Percentiles rank a stretch among this genome's conserved stretches.
Conservation (phyloP, 2,797 vertebrate species). For the Amphiprion clarkii region DNA sequence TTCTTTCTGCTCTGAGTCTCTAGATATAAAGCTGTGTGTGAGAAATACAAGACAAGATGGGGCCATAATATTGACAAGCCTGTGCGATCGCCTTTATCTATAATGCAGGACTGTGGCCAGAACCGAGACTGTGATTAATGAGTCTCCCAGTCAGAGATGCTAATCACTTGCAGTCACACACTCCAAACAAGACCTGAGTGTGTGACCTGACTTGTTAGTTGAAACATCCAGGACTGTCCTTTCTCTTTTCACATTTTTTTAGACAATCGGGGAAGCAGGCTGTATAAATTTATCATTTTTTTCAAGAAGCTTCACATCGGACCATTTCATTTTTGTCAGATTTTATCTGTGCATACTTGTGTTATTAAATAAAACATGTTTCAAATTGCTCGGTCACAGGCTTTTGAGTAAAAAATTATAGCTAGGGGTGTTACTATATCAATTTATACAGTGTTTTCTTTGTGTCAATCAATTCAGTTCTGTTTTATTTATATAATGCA, state of each 20-base stretch:
- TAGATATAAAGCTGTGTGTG: slow-evolving; percentile 23
- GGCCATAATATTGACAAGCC: slow-evolving; percentile 46
- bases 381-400: too few relatives aligned
- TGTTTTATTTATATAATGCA: too few relatives aligned
- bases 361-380: too few relatives aligned
- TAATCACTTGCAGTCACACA: slow-evolving; percentile 55
- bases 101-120: slow-evolving; percentile 61
- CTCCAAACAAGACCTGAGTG: slow-evolving; percentile 25
- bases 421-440: too few relatives aligned
- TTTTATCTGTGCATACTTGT: too few relatives aligned
- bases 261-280: too few relatives aligned
- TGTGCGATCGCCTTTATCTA: slow-evolving; percentile 41
- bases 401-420: too few relatives aligned
- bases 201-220: slow-evolving; percentile 37
- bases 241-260: neutral
- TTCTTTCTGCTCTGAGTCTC: neutral
- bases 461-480: too few relatives aligned
- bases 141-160: slow-evolving; percentile 51
- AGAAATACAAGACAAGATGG: slow-evolving; percentile 52
- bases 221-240: slow-evolving; percentile 13
- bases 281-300: too few relatives aligned
- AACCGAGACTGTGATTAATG: slow-evolving; percentile 63
- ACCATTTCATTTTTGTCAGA: too few relatives aligned
- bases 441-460: too few relatives aligned
- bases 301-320: too few relatives aligned